Evolutionary conservation across 2,113 vertebrate genomes (phyloP), one percentile per base, ranked within the genome.

Genomic region (Mesembrinibis cayennensis): DNA sequence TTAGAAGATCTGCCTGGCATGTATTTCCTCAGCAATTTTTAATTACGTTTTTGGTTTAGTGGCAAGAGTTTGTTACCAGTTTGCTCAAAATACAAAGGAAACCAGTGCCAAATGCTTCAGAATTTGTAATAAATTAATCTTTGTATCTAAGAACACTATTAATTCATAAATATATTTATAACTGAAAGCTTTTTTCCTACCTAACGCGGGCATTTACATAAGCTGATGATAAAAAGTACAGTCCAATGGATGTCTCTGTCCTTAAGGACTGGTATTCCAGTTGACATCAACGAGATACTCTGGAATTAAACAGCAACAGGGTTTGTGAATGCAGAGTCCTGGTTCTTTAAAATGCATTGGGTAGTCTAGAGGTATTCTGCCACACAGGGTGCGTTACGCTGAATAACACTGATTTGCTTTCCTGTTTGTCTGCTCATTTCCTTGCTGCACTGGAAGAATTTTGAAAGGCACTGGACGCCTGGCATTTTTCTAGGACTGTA

Each of bases 141-240:
- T 84, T 87, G 78, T 49, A 25, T 61, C 7, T 38, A 65, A 61
- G 42, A 87, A 62, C 13, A 10, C 18, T 47, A 16, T 18, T 72
- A 21, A 34, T 62, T 80, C 8, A 4, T 62, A 40, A 55, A 44
- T 23, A 20, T 36, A 36, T 58, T 78, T 93, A 44, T 52, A 63
- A 56, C 6, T 29, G 14, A 52, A 67, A 79, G 10, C 5, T 38
- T 56, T 58, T 72, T 80, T 71, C 3, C n/a, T 66, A 11, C 21
- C 3, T 26, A 56, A n/a, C 0, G 0, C 20, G 29, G 29, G 9
- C 13, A 66, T 82, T 89, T 80, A 58, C 1, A 2, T 22, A 63
- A 72, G 34, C 7, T 50, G 42, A 49, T 82, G 29, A 18, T 44
- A 82, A 80, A 86, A 92, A 23, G 2, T 36, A 29, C 45, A 65